phyloP scores from a whole-genome alignment of 2,113 vertebrate species.

The Setophaga petechia region DNA sequence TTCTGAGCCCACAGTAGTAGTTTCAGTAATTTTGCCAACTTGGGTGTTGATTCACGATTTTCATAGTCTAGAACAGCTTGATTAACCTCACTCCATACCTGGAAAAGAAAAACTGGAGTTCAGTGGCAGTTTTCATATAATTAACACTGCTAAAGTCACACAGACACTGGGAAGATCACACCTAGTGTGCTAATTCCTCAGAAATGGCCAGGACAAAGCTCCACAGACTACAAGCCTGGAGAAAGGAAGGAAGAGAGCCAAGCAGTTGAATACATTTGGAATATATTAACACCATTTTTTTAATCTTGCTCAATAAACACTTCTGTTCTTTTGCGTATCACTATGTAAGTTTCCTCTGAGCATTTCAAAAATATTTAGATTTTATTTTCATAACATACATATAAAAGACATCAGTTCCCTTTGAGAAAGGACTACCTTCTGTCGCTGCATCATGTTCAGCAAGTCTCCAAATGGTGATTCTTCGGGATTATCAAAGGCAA shows the following conservation, averaged over 20 bases:
- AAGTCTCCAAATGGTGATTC: slow-evolving; percentile 97
- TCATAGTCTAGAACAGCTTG: slow-evolving; percentile 93
- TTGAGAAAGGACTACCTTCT: slow-evolving; percentile 81
- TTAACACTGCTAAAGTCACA: background rate
- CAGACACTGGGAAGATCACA: background rate
- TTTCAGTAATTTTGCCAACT: slow-evolving; percentile 96
- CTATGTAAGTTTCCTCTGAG: background rate
- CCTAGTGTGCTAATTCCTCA: background rate
- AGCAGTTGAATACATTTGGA: background rate
- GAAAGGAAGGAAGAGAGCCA: background rate
- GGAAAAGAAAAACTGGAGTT: slow-evolving; percentile 38
- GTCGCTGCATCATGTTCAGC: slow-evolving; percentile 97
- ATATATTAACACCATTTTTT: background rate
- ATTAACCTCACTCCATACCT: slow-evolving; percentile 99
- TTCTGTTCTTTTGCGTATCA: background rate
- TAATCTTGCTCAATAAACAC: background rate
- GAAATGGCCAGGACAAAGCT: background rate
- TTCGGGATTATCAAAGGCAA: slow-evolving; percentile 96
- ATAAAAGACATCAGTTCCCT: background rate
- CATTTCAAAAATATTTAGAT: background rate
- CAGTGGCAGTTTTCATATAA: background rate
- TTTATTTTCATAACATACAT: background rate
- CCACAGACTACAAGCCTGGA: background rate
- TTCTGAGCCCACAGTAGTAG: slow-evolving; percentile 98
- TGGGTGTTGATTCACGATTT: slow-evolving; percentile 95